Evolutionary conservation across 2,113 vertebrate genomes (phyloP).

Genomic region (Terrapene triunguis): DNA sequence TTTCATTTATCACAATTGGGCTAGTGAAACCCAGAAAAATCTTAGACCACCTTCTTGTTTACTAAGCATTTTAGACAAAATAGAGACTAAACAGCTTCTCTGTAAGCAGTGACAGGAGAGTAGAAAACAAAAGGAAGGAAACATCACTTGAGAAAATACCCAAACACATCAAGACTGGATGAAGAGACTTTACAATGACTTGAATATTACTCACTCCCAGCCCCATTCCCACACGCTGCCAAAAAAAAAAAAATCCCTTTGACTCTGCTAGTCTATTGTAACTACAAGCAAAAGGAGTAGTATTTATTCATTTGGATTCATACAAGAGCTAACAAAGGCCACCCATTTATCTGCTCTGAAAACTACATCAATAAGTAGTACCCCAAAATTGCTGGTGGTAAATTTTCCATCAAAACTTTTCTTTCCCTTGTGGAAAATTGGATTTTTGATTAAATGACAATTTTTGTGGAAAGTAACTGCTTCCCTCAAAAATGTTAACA

Average conservation of each 20-base stretch:
- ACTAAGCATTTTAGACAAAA: background rate
- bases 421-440: background rate
- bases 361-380: background rate
- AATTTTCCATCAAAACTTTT: background rate
- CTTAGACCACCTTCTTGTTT: background rate
- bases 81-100: background rate
- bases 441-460: background rate
- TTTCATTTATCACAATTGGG: too few relatives aligned
- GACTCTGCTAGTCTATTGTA: accelerated
- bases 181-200: background rate
- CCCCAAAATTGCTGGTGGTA: background rate
- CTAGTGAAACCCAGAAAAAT: background rate
- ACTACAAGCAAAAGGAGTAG: background rate
- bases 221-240: background rate
- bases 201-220: background rate
- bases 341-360: background rate
- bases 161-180: background rate
- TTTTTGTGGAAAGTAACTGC: background rate
- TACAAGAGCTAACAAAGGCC: background rate
- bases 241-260: accelerated
- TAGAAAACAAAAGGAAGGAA: slow-evolving; percentile 20
- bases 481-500: background rate
- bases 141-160: slow-evolving; percentile 28
- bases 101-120: background rate
- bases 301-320: accelerated